Evolutionary conservation across 2,113 vertebrate species (phyloP).

Genomic region (Paramormyrops kingsleyae): DNA sequence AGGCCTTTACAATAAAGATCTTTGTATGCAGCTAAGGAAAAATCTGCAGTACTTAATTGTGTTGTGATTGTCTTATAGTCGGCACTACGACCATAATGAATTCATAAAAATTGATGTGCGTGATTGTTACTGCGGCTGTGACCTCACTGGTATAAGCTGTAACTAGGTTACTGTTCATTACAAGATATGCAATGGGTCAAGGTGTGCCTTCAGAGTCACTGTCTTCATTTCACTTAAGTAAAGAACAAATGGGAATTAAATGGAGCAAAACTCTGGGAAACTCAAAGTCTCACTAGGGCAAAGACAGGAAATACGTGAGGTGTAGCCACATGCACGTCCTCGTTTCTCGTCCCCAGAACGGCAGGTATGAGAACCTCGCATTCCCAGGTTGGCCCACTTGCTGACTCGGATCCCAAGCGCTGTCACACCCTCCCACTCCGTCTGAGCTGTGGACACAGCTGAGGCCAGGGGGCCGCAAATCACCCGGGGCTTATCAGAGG

Average conservation of each 20-base stretch:
- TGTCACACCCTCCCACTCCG: not conserved
- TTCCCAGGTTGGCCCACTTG: not conserved
- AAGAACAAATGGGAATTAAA: not conserved
- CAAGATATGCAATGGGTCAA: not conserved
- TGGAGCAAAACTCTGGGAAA: not conserved
- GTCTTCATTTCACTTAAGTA: not conserved
- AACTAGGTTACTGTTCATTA: not conserved
- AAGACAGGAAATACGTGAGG: not conserved
- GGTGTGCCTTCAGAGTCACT: not conserved
- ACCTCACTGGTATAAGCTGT: not conserved
- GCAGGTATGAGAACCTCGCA: not conserved
- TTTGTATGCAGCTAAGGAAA: not conserved
- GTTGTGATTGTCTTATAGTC: not conserved
- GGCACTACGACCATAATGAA: not conserved
- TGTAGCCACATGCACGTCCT: not conserved
- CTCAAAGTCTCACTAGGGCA: not conserved
- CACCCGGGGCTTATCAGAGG: not conserved
- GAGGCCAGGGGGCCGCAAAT: not conserved
- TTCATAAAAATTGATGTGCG: not conserved
- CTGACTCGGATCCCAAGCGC: not conserved
- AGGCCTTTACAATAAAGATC: not conserved
- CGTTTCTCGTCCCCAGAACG: not conserved
- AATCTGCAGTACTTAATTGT: not conserved
- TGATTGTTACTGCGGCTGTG: not conserved
- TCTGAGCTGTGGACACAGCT: not conserved